Percentiles rank a stretch among this genome's conserved stretches.
These are phyloP conservation scores for Ailuropoda melanoleuca DNA, from an alignment of 2,113 vertebrate genomes.

Conservation along the genomic window DNA sequence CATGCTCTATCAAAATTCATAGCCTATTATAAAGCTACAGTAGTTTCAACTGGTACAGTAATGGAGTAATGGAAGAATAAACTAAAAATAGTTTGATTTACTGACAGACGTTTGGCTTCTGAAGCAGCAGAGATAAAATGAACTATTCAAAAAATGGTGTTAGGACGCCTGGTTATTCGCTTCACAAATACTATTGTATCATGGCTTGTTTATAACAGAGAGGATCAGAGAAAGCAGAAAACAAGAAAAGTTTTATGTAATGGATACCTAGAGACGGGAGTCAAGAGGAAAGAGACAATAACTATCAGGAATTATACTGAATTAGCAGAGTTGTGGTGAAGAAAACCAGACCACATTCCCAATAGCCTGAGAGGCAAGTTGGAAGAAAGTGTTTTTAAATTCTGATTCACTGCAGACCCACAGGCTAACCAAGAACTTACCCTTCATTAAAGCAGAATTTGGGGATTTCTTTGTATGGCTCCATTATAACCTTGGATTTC, in stretches of 20 bases:
- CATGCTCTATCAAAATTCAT: background rate
- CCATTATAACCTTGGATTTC: background rate
- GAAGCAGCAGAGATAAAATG: background rate
- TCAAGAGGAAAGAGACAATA: background rate
- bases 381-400: background rate
- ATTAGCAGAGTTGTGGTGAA: background rate
- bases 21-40: background rate
- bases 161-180: background rate
- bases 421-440: background rate
- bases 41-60: background rate
- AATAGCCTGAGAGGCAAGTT: background rate
- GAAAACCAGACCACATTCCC: background rate
- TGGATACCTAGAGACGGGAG: background rate
- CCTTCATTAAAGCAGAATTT: background rate
- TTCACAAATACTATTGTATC: background rate
- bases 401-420: background rate
- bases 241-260: background rate
- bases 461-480: background rate
- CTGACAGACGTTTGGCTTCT: background rate
- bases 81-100: background rate
- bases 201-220: background rate
- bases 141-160: background rate
- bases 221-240: conserved; percentile 15
- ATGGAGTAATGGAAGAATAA: background rate
- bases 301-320: background rate